Evolutionary conservation across 2,113 vertebrate genomes (phyloP), one percentile per base, ranked within the genome.

Genomic region (Hippopotamus amphibius): DNA sequence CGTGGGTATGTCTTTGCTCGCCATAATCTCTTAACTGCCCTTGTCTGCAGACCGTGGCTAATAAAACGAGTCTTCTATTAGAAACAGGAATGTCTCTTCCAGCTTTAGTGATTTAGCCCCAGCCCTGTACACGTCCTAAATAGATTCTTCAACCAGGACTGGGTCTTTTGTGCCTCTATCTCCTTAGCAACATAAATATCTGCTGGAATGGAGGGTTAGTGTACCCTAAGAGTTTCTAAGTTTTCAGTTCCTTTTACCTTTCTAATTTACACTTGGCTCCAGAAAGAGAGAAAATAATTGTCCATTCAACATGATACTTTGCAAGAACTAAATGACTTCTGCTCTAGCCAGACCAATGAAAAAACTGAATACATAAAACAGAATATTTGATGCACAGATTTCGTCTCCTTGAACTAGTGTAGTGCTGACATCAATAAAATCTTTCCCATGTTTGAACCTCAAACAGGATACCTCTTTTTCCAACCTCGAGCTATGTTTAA

Each of bases 251-350:
- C 59, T 91, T 92, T 85, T 66, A 48, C 28, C 26, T 81, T 96
- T 88, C 43, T 50, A 55, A 74, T 93, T 79, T 71, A 61, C 1
- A 66, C 24, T 79, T 87, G 63, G 14, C 53, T 72, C 59, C 33
- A 14, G 33, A n/a, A 84, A 90, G 66, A 95, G 46, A 96, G 28
- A 93, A 95, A 96, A 46, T 61, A 79, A 76, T 22, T 69, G 55
- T 22, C 46, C 14, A 53, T 89, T 91, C 48, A 74, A 69, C 41
- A 28, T 21, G 30, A 9, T 57, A 37, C 4, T 16, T 14, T 9
- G 22, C 4, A 84, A 59, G 77, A 63, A 65, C 77, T 95, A 68
- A 79, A 74, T 91, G 65, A 86, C 71, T 81, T 95, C 84, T 76
- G 30, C 48, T 28, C 69, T 61, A 59, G 59, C 48, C 37, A 59